Base-by-base conservation (phyloP, 2,888 invertebrate species). In the Morpho deidamia region DNA sequence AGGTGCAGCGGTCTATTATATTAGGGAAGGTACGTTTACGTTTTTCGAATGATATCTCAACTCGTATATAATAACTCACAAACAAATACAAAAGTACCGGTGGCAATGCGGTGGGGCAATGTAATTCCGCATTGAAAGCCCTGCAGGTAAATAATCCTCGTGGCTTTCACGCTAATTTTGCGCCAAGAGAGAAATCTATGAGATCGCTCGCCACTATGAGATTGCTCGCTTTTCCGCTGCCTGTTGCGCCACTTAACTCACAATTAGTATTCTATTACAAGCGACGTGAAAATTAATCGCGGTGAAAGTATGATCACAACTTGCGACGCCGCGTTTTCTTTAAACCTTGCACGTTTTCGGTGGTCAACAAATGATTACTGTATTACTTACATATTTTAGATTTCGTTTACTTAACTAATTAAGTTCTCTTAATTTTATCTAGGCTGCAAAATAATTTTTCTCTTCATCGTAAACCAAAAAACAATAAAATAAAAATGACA, bases 21-120 rank as follows among this genome's bases (percentile, higher is more conserved):
- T 76, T 75, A 70, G 70, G 70, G 71, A 74, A 76, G 75, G 78
- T 77, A 78, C 78, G 77, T 78, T 81, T 78, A 80, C 78, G 74
- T 78, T 83, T 80, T 73, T 78, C 49, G 74, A 82, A 83, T 84
- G 82, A 82, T 85, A 78, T 72, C 74, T 68, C 69, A 66, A 66
- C 74, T 70, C 58, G 60, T 69, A 76, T 81, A 83, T 84, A 81
- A 84, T 83, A 80, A 81, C 76, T 79, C 75, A 76, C 75, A 81
- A 82, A 82, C 84, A 80, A 76, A 82, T 79, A 81, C 78, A 81
- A 84, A 78, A 77, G 71, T 72, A 66, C 66, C 71, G 69, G 70
- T 66, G 60, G 66, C 64, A 23, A 23, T 23, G 23, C 23, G 23
- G 70, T 71, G 68, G 66, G 66, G 63, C 63, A 70, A 71, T 71